phyloP scores from a whole-genome alignment of 2,113 vertebrate genomes.

The Ariopsis seemanni region DNA sequence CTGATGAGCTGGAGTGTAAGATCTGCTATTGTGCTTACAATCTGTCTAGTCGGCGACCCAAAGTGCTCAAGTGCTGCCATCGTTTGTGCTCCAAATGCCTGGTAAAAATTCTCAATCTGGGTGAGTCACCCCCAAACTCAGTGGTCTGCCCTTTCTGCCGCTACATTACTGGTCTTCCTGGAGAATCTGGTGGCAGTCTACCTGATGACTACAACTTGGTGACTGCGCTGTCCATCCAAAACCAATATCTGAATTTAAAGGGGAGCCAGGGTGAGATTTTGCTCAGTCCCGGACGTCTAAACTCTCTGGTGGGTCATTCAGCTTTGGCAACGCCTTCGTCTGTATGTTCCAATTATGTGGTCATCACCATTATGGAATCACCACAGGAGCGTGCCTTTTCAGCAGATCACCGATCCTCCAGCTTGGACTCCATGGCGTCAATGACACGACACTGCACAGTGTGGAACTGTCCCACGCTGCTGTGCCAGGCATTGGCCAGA shows the following conservation, averaged over 20 bases:
- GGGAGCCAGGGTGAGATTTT: slow-evolving; percentile 83
- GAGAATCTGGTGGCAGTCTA: slow-evolving; percentile 79
- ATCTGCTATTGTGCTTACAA: slow-evolving; percentile 93
- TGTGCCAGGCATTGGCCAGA: slow-evolving; percentile 86
- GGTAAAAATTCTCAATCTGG: slow-evolving; percentile 86
- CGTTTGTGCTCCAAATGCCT: slow-evolving; percentile 91
- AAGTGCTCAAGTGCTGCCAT: slow-evolving; percentile 88
- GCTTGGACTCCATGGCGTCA: slow-evolving; percentile 86
- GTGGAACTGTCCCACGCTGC: slow-evolving; percentile 86
- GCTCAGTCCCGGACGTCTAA: slow-evolving; percentile 82
- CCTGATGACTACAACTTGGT: slow-evolving; percentile 90
- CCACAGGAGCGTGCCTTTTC: slow-evolving; percentile 67
- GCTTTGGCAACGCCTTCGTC: slow-evolving; percentile 70
- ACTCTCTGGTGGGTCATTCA: slow-evolving; percentile 80
- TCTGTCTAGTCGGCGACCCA: slow-evolving; percentile 82
- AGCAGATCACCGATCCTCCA: slow-evolving; percentile 79
- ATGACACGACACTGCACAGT: slow-evolving; percentile 84
- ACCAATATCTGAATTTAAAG: slow-evolving; percentile 76
- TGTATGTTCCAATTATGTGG: slow-evolving; percentile 81
- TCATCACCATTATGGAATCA: slow-evolving; percentile 96
- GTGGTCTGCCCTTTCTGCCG: slow-evolving; percentile 93
- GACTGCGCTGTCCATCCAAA: slow-evolving; percentile 77
- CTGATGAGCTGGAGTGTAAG: slow-evolving; percentile 92
- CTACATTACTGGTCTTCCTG: slow-evolving; percentile 80
- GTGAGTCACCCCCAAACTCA: slow-evolving; percentile 80